Evolutionary conservation across 2,113 vertebrate species (phyloP), one percentile per base, ranked within the genome.

Genomic region (Microcebus tavaratra): DNA sequence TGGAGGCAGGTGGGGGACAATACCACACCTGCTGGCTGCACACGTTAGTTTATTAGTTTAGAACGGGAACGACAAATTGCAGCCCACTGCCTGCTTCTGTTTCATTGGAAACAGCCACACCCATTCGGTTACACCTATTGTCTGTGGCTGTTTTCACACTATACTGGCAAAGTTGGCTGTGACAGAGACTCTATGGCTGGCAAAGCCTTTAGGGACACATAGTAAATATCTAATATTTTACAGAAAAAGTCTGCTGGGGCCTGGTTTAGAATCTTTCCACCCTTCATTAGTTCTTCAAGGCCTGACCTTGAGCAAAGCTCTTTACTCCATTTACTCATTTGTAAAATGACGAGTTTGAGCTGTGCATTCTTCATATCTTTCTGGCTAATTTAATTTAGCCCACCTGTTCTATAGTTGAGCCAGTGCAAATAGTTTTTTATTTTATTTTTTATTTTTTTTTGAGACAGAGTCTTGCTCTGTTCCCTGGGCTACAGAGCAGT

Each of bases 71-170:
- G 4, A 34, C 36, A 65, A 48, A 50, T 36, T 29, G 42, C 18
- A 83, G 75, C 29, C 29, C 9, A 6, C 3, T 13, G 36, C 34
- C 42, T 48, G 7, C 27, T 63, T 72, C 20, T 57, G 27, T 29
- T 23, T n/a, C 67, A 34, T 29, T 75, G 72, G 48, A 55, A 34
- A 34, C 23, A 1, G 73, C 85, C 34, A n/a, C 0, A 1, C 11
- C 48, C 4, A 4, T 27, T 20, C 10, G 13, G 13, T 39, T 34
- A 14, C 1, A 5, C 0, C 12, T 0, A 15, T 20, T n/a, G 7
- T 23, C 70, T 39, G 3, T 12, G 78, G 57, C 4, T 65, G 42
- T 57, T 88, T 72, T 36, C 8, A 1, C 61, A 50, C 13, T 3
- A 14, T 5, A 10, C 5, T 6, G 14, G 48, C 36, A 42, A 78